Evolutionary conservation across 2,888 invertebrate species (phyloP).

Genomic region (Cataglyphis cursor): DNA sequence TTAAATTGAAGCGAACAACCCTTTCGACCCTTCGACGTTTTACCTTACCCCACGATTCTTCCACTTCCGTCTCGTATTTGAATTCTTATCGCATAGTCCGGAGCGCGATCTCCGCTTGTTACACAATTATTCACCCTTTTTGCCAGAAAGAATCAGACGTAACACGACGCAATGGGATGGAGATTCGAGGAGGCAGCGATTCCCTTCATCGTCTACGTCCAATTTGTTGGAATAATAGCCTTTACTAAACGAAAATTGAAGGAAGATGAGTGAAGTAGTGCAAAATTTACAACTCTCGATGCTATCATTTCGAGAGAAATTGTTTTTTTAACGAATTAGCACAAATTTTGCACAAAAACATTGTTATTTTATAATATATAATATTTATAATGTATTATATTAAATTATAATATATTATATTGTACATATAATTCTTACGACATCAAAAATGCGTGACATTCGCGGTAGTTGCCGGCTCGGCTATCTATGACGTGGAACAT

Average conservation of each 20-base stretch:
- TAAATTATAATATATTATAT: not conserved
- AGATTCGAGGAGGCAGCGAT: conserved; percentile 37
- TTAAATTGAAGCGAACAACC: conserved; percentile 68
- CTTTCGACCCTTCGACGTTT: conserved; percentile 65
- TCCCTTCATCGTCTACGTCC: conserved; percentile 52
- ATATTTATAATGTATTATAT: not conserved
- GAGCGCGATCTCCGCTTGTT: conserved; percentile 79
- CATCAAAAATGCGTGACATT: conserved; percentile 1
- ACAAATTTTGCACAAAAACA: not conserved
- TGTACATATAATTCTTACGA: conserved; percentile 22
- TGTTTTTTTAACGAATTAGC: not conserved
- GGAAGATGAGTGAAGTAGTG: not conserved
- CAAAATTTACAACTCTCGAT: not conserved
- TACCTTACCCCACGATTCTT: conserved; percentile 34
- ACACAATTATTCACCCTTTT: conserved; percentile 84
- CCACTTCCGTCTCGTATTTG: conserved; percentile 63
- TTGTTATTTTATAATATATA: not conserved
- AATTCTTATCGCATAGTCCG: conserved; percentile 78
- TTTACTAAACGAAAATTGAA: conserved; percentile 43
- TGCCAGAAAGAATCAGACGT: conserved; percentile 59
- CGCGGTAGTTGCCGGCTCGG: not conserved
- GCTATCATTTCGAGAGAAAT: not conserved
- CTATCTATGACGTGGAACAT: conserved; percentile 47
- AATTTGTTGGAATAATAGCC: conserved; percentile 81
- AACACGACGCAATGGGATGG: conserved; percentile 56